Evolutionary conservation across 2,113 vertebrate species (phyloP).

Genomic region (Oreochromis niloticus): DNA sequence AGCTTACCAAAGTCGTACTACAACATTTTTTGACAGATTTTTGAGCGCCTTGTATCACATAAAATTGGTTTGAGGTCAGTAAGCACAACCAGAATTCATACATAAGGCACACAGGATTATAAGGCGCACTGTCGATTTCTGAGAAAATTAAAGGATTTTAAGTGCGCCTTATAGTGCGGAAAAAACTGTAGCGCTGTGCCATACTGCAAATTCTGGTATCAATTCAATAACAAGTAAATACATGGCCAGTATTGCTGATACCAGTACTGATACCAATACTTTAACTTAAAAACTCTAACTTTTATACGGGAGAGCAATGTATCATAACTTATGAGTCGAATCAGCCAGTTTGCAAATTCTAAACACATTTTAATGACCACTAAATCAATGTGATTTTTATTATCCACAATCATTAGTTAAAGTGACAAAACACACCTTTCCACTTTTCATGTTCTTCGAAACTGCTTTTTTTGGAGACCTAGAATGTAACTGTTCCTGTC

Average conservation of each 20-base stretch:
- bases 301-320: background rate
- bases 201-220: background rate
- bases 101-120: background rate
- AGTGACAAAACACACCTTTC: background rate
- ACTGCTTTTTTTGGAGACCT: background rate
- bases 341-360: background rate
- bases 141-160: background rate
- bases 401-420: background rate
- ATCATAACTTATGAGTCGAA: background rate
- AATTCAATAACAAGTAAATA: background rate
- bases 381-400: background rate
- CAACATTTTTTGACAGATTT: background rate
- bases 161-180: background rate
- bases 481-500: background rate
- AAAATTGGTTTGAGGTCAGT: background rate
- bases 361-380: background rate
- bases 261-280: background rate
- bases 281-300: background rate
- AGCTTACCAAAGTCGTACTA: background rate
- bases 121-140: background rate
- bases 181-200: background rate
- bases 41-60: background rate
- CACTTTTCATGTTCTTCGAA: background rate
- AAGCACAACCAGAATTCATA: background rate
- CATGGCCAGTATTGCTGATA: background rate